Evolutionary conservation across 1,140 invertebrate genomes (phyloP).

Genomic region (Brachionus koreanus): DNA sequence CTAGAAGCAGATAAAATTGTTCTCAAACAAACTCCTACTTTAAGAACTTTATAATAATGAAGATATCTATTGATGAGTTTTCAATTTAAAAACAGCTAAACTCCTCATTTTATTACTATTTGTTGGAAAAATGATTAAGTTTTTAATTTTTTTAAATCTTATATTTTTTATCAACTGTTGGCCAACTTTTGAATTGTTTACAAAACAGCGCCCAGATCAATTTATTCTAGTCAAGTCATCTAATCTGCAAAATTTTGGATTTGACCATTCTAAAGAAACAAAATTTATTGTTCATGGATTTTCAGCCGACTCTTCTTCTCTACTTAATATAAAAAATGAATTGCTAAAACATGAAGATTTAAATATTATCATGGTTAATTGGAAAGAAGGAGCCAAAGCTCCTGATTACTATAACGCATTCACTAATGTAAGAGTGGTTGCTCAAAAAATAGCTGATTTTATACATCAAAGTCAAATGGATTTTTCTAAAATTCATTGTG

Average conservation of each 20-base stretch:
- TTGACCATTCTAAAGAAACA: background rate
- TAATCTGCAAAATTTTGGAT: no score
- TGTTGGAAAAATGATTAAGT: background rate
- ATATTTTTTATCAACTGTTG: background rate
- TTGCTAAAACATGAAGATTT: constrained; percentile 46
- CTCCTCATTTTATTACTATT: no score
- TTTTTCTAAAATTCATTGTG: constrained; percentile 64
- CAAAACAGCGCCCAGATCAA: background rate
- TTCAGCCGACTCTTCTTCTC: background rate
- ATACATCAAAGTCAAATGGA: constrained; percentile 38
- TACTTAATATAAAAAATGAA: constrained; percentile 49
- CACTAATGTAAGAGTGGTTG: constrained; percentile 71
- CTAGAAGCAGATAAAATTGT: background rate
- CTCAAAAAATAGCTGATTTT: constrained; percentile 73
- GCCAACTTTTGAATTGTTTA: constrained; percentile 26
- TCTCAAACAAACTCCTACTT: background rate
- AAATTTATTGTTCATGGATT: constrained; percentile 29
- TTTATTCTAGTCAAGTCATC: background rate
- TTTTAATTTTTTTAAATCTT: background rate
- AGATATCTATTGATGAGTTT: background rate
- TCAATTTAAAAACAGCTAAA: background rate
- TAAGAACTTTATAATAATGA: background rate
- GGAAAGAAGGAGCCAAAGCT: background rate
- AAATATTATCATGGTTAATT: constrained; percentile 24
- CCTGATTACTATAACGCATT: constrained; percentile 66